Percentiles rank a stretch among this genome's conserved stretches.
phyloP scores from a whole-genome alignment of 1,140 invertebrate genomes.

The Eumeta japonica region DNA sequence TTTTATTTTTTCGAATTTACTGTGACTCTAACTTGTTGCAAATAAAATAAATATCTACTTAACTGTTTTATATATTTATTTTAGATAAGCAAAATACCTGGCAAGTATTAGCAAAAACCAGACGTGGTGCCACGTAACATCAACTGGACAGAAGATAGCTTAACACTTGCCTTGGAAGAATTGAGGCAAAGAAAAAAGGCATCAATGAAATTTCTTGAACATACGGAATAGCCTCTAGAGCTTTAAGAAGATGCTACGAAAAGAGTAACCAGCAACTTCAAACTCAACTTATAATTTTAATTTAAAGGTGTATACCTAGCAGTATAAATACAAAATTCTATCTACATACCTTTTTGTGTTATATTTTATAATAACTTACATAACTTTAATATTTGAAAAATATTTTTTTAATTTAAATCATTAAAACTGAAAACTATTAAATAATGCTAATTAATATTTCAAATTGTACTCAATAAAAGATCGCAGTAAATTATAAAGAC shows the following conservation, averaged over 20 bases:
- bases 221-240: constrained; percentile 18
- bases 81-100: constrained; percentile 65
- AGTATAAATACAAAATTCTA: too few relatives aligned
- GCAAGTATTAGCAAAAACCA: constrained; percentile 54
- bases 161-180: constrained; percentile 19
- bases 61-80: constrained; percentile 66
- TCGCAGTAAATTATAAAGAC: constrained; percentile 10
- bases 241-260: constrained; percentile 17
- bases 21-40: not conserved
- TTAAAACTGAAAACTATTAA: too few relatives aligned
- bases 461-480: too few relatives aligned
- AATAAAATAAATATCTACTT: constrained; percentile 3
- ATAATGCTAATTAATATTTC: too few relatives aligned
- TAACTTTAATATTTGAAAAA: constrained; percentile 5
- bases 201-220: constrained; percentile 17
- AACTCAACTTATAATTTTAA: too few relatives aligned
- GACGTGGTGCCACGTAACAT: constrained; percentile 15
- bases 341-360: too few relatives aligned
- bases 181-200: constrained; percentile 14
- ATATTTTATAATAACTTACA: too few relatives aligned
- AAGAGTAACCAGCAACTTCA: constrained; percentile 11
- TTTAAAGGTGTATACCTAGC: too few relatives aligned
- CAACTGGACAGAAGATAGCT: constrained; percentile 19
- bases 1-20: constrained; percentile 2
- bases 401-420: constrained; percentile 6